Evolutionary conservation across 2,113 vertebrate genomes (phyloP).

Genomic region (Forbesichthys papilliferus): DNA sequence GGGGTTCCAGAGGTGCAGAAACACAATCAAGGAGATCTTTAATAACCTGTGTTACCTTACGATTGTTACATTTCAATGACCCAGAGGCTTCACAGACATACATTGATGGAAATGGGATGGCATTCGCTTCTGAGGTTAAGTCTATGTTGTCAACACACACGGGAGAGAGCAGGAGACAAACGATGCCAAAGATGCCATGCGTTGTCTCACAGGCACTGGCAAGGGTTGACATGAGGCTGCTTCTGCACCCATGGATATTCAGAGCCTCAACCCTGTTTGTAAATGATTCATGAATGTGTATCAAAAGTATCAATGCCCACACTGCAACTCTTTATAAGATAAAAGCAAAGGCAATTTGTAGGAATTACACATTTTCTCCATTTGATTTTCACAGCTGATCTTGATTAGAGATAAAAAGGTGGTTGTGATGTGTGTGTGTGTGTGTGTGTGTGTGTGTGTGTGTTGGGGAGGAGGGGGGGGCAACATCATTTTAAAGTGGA

Average conservation of each 20-base stretch:
- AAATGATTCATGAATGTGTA: conserved; percentile 9
- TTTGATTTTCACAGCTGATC: conserved; percentile 25
- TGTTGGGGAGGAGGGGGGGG: too few relatives aligned
- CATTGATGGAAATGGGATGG: conserved; percentile 59
- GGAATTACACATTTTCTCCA: conserved; percentile 5
- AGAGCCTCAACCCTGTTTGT: neutral
- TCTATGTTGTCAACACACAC: conserved; percentile 66
- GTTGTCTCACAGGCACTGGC: conserved; percentile 31
- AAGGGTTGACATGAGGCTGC: conserved; percentile 5
- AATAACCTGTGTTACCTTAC: too few relatives aligned
- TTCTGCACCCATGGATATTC: neutral
- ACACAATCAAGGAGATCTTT: too few relatives aligned
- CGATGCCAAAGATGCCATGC: conserved; percentile 43
- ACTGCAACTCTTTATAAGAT: conserved; percentile 10
- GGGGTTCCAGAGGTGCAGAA: too few relatives aligned
- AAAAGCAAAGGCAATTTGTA: conserved; percentile 6
- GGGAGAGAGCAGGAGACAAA: conserved; percentile 59
- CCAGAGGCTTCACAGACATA: conserved; percentile 47
- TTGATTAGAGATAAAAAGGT: conserved; percentile 24
- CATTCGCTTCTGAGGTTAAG: conserved; percentile 57
- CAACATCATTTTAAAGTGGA: conserved; percentile 24
- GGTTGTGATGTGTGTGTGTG: neutral
- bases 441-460: too few relatives aligned
- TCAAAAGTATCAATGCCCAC: conserved; percentile 5
- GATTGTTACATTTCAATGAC: conserved; percentile 38